A percentile compares a stretch with the other conserved stretches of the same genome.
phyloP scores from a whole-genome alignment of 2,888 invertebrate genomes.

The Mythimna vitellina region DNA sequence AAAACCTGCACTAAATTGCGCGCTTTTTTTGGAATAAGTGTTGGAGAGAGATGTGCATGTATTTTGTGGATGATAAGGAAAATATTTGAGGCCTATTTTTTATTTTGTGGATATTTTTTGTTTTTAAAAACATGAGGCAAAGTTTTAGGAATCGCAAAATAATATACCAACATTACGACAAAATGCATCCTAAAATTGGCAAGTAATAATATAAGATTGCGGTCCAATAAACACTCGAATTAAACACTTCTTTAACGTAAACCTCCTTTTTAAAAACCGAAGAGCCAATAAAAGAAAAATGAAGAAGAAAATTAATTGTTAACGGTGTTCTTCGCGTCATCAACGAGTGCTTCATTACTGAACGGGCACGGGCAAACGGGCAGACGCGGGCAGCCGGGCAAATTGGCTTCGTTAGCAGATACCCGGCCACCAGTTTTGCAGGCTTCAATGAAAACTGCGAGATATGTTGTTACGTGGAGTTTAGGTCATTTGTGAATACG shows the following conservation, averaged over 20 bases:
- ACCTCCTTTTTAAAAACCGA: slow-evolving; percentile 49
- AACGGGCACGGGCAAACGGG: slow-evolving; percentile 41
- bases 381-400: slow-evolving; percentile 46
- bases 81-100: neutral
- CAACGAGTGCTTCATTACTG: slow-evolving; percentile 72
- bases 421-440: slow-evolving; percentile 60
- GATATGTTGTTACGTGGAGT: slow-evolving; percentile 32
- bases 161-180: neutral
- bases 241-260: slow-evolving; percentile 19
- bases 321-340: slow-evolving; percentile 58
- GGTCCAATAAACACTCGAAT: slow-evolving; percentile 25
- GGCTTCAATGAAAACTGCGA: slow-evolving; percentile 46
- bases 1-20: slow-evolving; percentile 43
- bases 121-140: too few species aligned
- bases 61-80: neutral
- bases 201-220: neutral
- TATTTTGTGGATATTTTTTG: neutral
- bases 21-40: slow-evolving; percentile 48
- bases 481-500: slow-evolving; percentile 21
- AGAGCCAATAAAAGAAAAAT: slow-evolving; percentile 70
- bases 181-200: neutral
- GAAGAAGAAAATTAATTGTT: slow-evolving; percentile 70
- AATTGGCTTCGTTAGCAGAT: slow-evolving; percentile 81
- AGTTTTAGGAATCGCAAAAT: neutral
- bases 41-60: neutral